Conservation (phyloP, 2,888 invertebrate genomes). For the Stomorhina lunata region DNA sequence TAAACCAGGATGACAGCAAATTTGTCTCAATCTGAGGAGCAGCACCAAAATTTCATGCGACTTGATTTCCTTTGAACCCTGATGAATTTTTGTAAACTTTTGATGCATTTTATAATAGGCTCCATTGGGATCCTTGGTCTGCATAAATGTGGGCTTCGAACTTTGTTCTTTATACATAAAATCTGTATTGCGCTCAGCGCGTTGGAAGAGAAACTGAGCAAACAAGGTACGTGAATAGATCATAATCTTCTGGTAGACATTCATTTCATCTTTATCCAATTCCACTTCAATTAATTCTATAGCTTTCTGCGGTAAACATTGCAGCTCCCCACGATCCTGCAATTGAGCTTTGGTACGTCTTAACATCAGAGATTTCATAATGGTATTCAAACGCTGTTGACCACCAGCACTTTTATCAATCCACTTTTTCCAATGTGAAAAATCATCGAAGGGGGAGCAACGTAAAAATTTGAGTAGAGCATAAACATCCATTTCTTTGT, state of each 20-base stretch:
- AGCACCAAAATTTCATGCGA: constrained; percentile 89
- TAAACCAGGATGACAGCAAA: constrained; percentile 93
- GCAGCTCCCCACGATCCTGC: constrained; percentile 83
- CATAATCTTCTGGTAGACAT: constrained; percentile 88
- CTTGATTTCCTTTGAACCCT: constrained; percentile 82
- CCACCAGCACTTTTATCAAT: constrained; percentile 91
- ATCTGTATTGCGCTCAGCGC: constrained; percentile 84
- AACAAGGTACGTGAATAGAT: constrained; percentile 88
- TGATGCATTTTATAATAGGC: constrained; percentile 84
- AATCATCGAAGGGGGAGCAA: constrained; percentile 94
- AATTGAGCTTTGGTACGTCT: constrained; percentile 93
- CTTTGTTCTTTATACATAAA: constrained; percentile 70
- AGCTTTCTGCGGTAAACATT: constrained; percentile 83
- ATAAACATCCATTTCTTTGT: constrained; percentile 92
- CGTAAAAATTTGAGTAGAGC: constrained; percentile 90
- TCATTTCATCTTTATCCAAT: constrained; percentile 86
- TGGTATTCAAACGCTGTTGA: constrained; percentile 88
- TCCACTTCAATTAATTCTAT: constrained; percentile 83
- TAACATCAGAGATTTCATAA: constrained; percentile 92
- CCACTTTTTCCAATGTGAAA: constrained; percentile 94
- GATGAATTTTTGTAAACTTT: constrained; percentile 83
- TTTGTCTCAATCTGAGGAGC: constrained; percentile 91
- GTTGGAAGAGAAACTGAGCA: constrained; percentile 88
- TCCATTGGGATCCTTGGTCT: constrained; percentile 78
- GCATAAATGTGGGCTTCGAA: constrained; percentile 73